Evolutionary conservation across 2,888 invertebrate species (phyloP).

Genomic region (Achlya flavicornis): DNA sequence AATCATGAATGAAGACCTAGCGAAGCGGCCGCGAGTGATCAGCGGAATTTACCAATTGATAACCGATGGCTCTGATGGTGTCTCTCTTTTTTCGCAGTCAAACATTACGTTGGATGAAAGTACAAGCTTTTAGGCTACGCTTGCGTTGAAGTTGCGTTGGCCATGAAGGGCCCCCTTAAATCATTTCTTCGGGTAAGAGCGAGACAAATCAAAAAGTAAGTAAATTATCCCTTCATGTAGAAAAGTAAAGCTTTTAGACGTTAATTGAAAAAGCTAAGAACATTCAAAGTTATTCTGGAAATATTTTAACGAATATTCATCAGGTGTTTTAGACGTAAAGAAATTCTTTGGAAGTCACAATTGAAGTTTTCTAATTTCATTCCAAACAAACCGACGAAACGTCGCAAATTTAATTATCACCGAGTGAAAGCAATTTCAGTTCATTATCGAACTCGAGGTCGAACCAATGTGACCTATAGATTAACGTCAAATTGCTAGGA

Average conservation of each 20-base stretch:
- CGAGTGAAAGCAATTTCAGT: constrained; percentile 21
- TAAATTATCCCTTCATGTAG: too few species aligned
- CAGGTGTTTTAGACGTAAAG: constrained; percentile 43
- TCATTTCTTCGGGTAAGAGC: too few species aligned
- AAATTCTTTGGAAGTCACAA: constrained; percentile 33
- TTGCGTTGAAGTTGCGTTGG: too few species aligned
- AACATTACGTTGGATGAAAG: too few species aligned
- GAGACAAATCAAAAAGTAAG: too few species aligned
- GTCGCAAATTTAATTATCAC: constrained; percentile 56
- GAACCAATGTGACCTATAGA: constrained; percentile 17
- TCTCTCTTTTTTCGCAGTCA: too few species aligned
- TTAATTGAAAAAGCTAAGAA: neutral
- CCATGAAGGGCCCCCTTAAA: too few species aligned
- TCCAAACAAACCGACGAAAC: constrained; percentile 35
- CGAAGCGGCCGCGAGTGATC: too few species aligned
- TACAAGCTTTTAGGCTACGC: too few species aligned
- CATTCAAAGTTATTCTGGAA: constrained; percentile 20
- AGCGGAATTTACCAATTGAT: too few species aligned
- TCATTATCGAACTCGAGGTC: constrained; percentile 14
- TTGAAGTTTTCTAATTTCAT: constrained; percentile 59
- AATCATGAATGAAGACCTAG: too few species aligned
- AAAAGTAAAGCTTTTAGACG: neutral
- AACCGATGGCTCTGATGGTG: too few species aligned
- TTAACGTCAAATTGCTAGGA: constrained; percentile 34
- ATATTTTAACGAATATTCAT: constrained; percentile 38